phyloP scores from a whole-genome alignment of 2,888 invertebrate species.

The Macaria notata region DNA sequence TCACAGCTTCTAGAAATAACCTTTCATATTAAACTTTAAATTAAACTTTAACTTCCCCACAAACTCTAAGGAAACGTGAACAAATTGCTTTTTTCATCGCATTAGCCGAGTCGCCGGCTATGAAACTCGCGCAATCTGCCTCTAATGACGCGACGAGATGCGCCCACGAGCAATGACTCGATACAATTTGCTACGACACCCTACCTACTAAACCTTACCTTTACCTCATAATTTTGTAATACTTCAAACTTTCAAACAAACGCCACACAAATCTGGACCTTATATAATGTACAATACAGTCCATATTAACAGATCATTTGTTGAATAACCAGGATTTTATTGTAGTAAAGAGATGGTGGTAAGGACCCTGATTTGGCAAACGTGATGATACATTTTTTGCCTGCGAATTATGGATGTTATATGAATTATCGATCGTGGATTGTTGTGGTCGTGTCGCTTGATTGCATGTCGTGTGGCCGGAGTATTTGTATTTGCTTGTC shows the following conservation, averaged over 20 bases:
- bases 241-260: no score
- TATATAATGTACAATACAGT: no score
- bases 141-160: conserved; percentile 75
- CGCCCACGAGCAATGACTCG: conserved; percentile 68
- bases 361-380: conserved; percentile 40
- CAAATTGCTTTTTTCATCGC: conserved; percentile 73
- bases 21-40: no score
- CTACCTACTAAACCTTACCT: background rate
- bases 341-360: no score
- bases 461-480: no score
- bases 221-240: no score
- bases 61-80: conserved; percentile 36
- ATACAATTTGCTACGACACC: conserved; percentile 58
- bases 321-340: no score
- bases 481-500: no score
- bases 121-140: conserved; percentile 70
- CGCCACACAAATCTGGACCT: no score
- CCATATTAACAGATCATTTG: no score
- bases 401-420: conserved; percentile 19
- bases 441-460: conserved; percentile 6
- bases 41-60: no score
- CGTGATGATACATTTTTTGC: conserved; percentile 36
- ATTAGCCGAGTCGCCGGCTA: conserved; percentile 71
- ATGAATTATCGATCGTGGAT: conserved; percentile 29
- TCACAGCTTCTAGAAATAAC: no score